Base-by-base conservation (phyloP, 1,140 invertebrate species). In the Cherax destructor region DNA sequence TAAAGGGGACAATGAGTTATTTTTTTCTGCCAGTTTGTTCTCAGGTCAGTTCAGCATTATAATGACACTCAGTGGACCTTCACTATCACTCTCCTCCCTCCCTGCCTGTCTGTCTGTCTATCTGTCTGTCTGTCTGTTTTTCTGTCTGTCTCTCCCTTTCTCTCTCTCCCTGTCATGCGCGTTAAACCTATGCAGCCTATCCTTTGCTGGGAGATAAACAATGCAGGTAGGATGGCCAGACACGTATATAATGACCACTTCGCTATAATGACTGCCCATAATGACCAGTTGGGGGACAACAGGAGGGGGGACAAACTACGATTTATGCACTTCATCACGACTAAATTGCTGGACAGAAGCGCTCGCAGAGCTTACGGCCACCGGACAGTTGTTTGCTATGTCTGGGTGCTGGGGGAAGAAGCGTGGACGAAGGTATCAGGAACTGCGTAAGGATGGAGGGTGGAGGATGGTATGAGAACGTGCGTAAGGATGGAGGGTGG, bases 171-270 rank as follows among this genome's bases (percentile, higher is more conserved):
- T 76, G 52, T 5, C 52, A 56, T 56, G 52, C 52, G 52, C 61
- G 18, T 74, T 30, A 74, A 30, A 74, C n/a, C 69, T 30, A 74
- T 74, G 69, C 69, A 3, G 69, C 9, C 30, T 9, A 41, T 47
- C 59, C 81, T 83, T 65, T 41, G 81, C 24, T 21, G n/a, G 6
- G 61, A 88, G 86, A 88, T 88, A 88, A 88, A 88, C 86, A 88
- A 88, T 88, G 77, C 78, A 24, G 30, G 59, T 79, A 56, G n/a
- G 47, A 50, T 80, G 30, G 56, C 50, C 59, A 69, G 86, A 88
- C 86, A 88, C 78, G 56, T 47, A 88, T 88, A 88, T 88, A 88
- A 88, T 88, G 86, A 88, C 86, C 86, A 88, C 86, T 88, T 88
- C 56, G 77, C 78, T 81, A 80, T 88, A 88, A 88, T 88, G 86